Percentiles rank a stretch among this genome's conserved stretches.
Evolutionary conservation across 2,113 vertebrate genomes (phyloP).

Genomic region (Suncus etruscus): DNA sequence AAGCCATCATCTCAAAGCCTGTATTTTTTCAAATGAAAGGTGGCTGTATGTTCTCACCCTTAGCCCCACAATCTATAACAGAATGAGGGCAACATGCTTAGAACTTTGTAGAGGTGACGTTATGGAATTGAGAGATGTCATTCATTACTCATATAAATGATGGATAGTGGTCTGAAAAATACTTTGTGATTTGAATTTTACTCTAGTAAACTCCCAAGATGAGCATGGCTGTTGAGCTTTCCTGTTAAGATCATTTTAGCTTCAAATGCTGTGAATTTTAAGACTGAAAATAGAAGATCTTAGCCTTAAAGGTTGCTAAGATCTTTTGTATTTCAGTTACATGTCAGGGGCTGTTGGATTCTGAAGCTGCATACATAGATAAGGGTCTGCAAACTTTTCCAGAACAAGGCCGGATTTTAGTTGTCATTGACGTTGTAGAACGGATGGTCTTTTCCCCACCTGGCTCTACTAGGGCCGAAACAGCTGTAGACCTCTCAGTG

Average conservation of each 20-base stretch:
- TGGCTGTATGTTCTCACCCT: background rate
- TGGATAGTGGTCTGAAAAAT: background rate
- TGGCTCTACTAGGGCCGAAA: background rate
- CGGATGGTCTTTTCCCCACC: background rate
- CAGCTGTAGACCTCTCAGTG: background rate
- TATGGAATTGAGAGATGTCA: background rate
- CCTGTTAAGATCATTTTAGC: background rate
- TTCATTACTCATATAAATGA: background rate
- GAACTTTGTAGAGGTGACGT: background rate
- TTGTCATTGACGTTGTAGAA: too few relatives aligned
- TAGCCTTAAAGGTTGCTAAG: background rate
- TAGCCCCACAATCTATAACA: background rate
- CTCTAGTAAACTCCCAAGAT: background rate
- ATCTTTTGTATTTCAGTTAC: background rate
- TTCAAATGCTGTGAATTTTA: background rate
- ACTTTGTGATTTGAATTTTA: background rate
- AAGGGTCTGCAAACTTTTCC: background rate
- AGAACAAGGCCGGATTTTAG: background rate
- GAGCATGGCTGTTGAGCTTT: background rate
- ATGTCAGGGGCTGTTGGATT: background rate
- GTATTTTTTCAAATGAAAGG: background rate
- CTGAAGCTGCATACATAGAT: background rate
- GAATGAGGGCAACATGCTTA: background rate
- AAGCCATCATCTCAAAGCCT: background rate
- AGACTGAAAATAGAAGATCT: background rate